A percentile compares a stretch with the other conserved stretches of the same genome.
Conservation (phyloP, 2,797 vertebrate genomes). For the Pipistrellus kuhlii region DNA sequence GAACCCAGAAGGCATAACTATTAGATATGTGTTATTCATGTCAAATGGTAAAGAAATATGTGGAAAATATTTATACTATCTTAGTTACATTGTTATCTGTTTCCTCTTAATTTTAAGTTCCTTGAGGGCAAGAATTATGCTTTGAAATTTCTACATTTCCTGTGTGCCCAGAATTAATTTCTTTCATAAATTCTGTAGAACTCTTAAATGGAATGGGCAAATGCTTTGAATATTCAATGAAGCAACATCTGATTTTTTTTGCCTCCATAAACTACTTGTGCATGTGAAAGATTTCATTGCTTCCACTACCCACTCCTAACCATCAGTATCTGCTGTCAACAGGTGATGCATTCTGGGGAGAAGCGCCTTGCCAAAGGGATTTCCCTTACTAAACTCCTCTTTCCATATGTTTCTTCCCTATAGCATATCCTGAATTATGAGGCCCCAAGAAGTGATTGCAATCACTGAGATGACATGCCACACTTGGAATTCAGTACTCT, state of each 20-base stretch:
- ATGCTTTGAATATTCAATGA: slow-evolving; percentile 34
- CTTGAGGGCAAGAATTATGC: neutral
- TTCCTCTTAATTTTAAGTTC: slow-evolving; percentile 47
- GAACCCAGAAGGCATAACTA: neutral
- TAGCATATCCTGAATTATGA: slow-evolving; percentile 31
- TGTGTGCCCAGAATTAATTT: neutral
- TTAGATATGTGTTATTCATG: neutral
- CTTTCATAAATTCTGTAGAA: neutral
- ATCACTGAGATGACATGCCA: slow-evolving; percentile 21
- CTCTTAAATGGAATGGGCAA: neutral
- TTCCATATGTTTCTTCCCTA: slow-evolving; percentile 48
- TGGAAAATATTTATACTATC: neutral
- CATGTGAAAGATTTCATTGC: neutral
- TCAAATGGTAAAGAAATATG: neutral
- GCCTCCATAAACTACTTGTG: neutral
- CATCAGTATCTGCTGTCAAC: slow-evolving; percentile 17
- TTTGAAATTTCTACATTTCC: slow-evolving; percentile 4
- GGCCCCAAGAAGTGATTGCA: neutral
- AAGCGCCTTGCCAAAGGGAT: neutral
- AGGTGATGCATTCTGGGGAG: slow-evolving; percentile 25
- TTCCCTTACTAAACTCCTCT: neutral
- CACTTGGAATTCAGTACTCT: neutral
- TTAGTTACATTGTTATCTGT: neutral
- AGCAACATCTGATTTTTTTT: neutral
- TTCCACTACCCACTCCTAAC: neutral